Percentiles rank a stretch among this genome's conserved stretches.
Conservation (phyloP, 2,797 vertebrate genomes). For the Phalloptychus januarius region DNA sequence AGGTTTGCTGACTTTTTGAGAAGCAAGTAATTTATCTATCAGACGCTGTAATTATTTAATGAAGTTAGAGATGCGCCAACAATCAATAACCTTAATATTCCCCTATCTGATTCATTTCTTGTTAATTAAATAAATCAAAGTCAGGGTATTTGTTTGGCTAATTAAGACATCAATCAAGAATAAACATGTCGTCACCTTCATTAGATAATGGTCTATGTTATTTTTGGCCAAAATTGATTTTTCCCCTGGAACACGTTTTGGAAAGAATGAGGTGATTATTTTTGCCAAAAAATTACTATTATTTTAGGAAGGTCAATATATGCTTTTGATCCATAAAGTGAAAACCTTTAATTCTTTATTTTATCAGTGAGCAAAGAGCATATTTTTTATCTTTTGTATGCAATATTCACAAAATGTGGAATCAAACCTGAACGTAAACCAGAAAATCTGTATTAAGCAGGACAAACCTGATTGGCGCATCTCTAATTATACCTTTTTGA, state of each 20-base stretch:
- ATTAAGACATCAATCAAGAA: background rate
- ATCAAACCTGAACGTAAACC: background rate
- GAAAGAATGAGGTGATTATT: too few relatives aligned
- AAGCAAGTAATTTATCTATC: background rate
- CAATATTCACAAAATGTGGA: background rate
- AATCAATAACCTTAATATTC: background rate
- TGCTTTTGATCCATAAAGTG: background rate
- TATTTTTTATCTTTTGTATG: too few relatives aligned
- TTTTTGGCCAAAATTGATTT: background rate
- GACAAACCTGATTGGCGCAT: background rate
- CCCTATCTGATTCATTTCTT: background rate
- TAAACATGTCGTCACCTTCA: too few relatives aligned
- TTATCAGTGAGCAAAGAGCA: background rate
- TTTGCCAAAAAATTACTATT: too few relatives aligned
- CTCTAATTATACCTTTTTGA: background rate
- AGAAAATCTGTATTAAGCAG: background rate
- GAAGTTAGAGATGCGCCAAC: background rate
- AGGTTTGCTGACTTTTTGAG: slow-evolving; percentile 43
- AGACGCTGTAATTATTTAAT: background rate
- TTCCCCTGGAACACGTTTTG: background rate
- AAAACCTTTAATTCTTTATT: background rate
- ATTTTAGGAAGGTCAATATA: background rate
- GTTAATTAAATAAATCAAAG: background rate
- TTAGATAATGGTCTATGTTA: too few relatives aligned
- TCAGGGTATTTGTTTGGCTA: background rate